Conservation (phyloP, 2,797 vertebrate species). For the Nyctibius grandis region DNA sequence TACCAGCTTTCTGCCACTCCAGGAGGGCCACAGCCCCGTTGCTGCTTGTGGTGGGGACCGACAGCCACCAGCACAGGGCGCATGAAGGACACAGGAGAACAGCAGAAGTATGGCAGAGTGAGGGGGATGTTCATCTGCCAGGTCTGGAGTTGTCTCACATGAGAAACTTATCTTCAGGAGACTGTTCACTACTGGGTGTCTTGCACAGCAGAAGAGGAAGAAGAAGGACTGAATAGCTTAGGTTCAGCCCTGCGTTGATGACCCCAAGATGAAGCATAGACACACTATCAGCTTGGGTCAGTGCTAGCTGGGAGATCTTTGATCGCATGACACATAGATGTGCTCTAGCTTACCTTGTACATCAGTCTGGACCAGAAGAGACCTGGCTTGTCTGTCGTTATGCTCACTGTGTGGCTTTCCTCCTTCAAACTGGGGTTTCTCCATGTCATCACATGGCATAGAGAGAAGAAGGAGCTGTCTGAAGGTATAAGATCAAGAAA, state of each 20-base stretch:
- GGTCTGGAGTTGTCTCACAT: neutral
- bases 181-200: neutral
- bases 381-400: neutral
- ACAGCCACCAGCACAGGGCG: neutral
- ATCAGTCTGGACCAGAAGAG: neutral
- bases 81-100: neutral
- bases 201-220: neutral
- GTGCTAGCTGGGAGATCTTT: neutral
- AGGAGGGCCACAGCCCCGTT: neutral
- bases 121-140: neutral
- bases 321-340: neutral
- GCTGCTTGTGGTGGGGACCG: accelerated
- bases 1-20: neutral
- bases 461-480: neutral
- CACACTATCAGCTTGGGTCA: neutral
- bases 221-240: neutral
- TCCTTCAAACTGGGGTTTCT: neutral
- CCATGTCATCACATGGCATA: neutral
- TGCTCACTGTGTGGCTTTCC: neutral
- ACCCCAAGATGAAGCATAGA: neutral
- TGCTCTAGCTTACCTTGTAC: neutral
- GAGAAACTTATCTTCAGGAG: neutral
- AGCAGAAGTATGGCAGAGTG: neutral
- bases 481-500: neutral
- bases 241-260: neutral